These are phyloP conservation scores for Marcusenius ussheri DNA, from an alignment of 2,113 vertebrate species.

Conservation along the genomic window DNA sequence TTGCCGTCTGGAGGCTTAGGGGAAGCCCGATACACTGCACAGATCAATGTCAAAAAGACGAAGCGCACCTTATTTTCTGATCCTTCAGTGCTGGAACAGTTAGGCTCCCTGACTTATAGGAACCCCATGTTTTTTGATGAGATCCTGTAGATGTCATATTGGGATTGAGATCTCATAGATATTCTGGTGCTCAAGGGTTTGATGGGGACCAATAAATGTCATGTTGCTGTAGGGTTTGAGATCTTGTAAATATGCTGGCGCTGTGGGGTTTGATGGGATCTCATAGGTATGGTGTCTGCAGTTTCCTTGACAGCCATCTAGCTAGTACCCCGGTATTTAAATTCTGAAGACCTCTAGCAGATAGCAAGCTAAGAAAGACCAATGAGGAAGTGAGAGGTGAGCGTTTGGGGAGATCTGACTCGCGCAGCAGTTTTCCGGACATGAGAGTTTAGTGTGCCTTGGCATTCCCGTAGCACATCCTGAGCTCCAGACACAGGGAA, in stretches of 20 bases:
- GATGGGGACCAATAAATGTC: background rate
- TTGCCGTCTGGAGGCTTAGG: background rate
- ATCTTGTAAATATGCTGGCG: background rate
- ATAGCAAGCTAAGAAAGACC: background rate
- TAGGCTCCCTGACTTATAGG: background rate
- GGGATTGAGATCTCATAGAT: background rate
- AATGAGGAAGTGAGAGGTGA: background rate
- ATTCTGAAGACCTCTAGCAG: background rate
- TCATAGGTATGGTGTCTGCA: background rate
- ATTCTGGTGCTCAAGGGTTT: background rate
- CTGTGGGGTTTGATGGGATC: background rate
- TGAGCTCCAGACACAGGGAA: conserved; percentile 73
- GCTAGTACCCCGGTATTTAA: background rate
- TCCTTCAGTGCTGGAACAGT: background rate
- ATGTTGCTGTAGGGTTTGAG: background rate
- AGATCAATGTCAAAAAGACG: background rate
- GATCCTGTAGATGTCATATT: background rate
- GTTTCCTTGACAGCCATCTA: background rate
- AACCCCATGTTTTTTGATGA: background rate
- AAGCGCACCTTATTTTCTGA: background rate
- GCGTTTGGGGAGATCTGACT: background rate
- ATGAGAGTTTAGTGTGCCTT: background rate
- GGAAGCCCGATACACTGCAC: background rate
- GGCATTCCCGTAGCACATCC: conserved; percentile 66
- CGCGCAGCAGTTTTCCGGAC: background rate